Conservation (phyloP, 2,113 vertebrate genomes). For the Scopus umbretta region DNA sequence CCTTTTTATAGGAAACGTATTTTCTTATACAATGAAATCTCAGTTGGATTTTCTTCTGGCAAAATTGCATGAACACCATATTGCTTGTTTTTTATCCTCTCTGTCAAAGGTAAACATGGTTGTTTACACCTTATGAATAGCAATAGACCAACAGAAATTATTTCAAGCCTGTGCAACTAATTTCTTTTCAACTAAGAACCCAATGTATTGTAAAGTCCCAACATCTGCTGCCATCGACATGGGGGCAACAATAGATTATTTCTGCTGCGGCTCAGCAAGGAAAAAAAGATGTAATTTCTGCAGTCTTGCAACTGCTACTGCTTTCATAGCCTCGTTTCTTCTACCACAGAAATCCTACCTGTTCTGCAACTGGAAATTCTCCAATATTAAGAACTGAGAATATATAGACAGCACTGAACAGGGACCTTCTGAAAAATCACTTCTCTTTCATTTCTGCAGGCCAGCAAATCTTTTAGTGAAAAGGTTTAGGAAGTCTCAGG, state of each 20-base stretch:
- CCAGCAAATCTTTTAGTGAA: not conserved
- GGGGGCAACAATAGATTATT: not conserved
- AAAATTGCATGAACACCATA: not conserved
- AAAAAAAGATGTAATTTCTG: not conserved
- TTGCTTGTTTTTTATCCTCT: not conserved
- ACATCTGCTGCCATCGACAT: not conserved
- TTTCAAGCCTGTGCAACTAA: not conserved
- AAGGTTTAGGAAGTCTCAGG: not conserved
- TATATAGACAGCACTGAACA: not conserved
- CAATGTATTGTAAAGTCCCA: not conserved
- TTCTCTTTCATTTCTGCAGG: not conserved
- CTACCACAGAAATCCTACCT: not conserved
- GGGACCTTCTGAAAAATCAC: not conserved
- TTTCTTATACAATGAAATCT: not conserved
- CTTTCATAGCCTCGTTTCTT: not conserved
- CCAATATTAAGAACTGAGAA: not conserved
- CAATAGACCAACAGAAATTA: slow-evolving; percentile 4
- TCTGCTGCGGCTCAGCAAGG: not conserved
- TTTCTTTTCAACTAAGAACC: not conserved
- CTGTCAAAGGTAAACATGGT: not conserved
- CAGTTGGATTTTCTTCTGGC: not conserved
- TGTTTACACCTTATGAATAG: slow-evolving; percentile 23
- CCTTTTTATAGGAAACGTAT: not conserved
- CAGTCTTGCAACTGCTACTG: not conserved
- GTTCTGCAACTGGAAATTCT: not conserved